Conservation (phyloP, 2,113 vertebrate species). For the Tamias sibiricus region DNA sequence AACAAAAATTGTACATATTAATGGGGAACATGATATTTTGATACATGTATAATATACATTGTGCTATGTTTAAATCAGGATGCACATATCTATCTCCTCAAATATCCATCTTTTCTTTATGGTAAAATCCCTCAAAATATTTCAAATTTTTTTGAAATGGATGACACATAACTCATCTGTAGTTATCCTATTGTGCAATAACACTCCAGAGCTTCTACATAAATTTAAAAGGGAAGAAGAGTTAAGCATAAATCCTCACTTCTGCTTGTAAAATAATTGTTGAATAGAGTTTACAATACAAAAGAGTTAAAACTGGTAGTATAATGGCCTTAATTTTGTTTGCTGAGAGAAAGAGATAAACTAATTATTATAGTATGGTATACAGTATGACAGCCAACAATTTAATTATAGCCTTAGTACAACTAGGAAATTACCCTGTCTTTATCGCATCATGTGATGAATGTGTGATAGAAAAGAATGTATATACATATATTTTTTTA, state of each 20-base stretch:
- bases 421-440: not conserved
- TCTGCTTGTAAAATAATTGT: not conserved
- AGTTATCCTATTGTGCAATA: not conserved
- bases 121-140: not conserved
- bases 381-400: not conserved
- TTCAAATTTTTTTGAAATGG: not conserved
- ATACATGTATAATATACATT: too few species aligned
- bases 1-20: not conserved
- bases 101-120: not conserved
- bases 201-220: not conserved
- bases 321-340: not conserved
- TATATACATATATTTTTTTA: not conserved
- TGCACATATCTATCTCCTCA: not conserved
- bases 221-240: not conserved
- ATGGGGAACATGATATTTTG: not conserved
- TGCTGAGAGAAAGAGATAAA: not conserved
- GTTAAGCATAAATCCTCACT: not conserved
- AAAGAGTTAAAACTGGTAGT: not conserved
- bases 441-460: not conserved
- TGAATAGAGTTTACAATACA: not conserved
- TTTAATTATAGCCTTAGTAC: not conserved
- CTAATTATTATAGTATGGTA: constrained; percentile 17
- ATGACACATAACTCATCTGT: not conserved
- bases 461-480: not conserved
- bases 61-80: not conserved